Base-by-base conservation (phyloP, 2,888 invertebrate genomes). In the Athalia cordata region DNA sequence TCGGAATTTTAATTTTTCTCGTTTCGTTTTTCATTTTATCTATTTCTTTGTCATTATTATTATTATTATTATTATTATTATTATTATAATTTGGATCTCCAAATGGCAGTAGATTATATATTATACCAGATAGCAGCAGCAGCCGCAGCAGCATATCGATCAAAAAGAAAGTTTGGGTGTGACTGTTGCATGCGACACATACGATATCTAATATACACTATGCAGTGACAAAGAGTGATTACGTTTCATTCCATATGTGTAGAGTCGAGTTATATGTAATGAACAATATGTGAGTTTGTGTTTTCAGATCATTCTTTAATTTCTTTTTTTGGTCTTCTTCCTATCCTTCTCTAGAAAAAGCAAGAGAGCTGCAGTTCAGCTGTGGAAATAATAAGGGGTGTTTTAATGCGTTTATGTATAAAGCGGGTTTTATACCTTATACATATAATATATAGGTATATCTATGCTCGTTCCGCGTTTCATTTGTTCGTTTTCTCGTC, bases 221-320 rank as follows among this genome's bases (percentile, higher is more conserved):
- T 87, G 84, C 82, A 79, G 80, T 88, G 88, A 88, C 88, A 87
- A 86, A 87, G 88, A 88, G 83, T 82, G 88, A 88, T 88, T 82
- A 83, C 79, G 77, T 81, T 82, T 84, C 82, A 81, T 77, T 29
- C 78, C 68, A 70, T 77, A 70, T 77, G 79, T 78, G 79, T 29
- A 80, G 81, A 79, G 79, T 79, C 81, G 80, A 76, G 79, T 57
- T 29, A 2, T 29, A 29, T 29, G 29, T 29, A 29, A 29, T 29
- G 29, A 29, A 29, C 29, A 29, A 29, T 29, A 29, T 29, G 29
- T 29, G 29, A 29, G 29, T 29, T 29, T 29, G 29, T 29, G 29
- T 29, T 29, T 29, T 29, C 29, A 29, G 29, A 29, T 29, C 29
- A 74, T 65, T 78, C 45, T 61, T 47, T 45, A 43, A 29, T 62